These are phyloP conservation scores for Lasioglossum figueresi DNA, from an alignment of 2,888 invertebrate species.

Conservation along the genomic window DNA sequence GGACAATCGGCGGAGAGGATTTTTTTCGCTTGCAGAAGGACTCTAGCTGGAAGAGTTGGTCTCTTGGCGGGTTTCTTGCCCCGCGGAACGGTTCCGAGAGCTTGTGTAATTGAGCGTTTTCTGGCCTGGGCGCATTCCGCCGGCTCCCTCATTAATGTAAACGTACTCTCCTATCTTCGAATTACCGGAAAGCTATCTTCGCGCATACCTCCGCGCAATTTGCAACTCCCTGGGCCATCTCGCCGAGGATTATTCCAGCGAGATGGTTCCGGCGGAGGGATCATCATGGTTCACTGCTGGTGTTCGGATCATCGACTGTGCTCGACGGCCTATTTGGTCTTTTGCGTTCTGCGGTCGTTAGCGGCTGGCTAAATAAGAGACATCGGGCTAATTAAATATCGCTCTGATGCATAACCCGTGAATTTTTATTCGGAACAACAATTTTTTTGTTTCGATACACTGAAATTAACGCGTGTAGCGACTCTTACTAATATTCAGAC, in stretches of 20 bases:
- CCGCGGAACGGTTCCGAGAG: neutral
- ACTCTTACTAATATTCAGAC: too few relatives aligned
- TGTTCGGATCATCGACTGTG: neutral
- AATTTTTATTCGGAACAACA: neutral
- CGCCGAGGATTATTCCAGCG: neutral
- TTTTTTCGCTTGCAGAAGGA: neutral
- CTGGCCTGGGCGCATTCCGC: constrained; percentile 3
- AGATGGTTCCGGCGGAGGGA: neutral
- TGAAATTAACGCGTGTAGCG: neutral
- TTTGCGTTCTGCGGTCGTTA: neutral
- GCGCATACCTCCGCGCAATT: constrained; percentile 4
- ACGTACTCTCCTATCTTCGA: constrained; percentile 13
- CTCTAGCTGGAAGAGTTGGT: neutral
- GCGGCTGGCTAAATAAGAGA: neutral
- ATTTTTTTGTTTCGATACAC: neutral
- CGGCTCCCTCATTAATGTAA: neutral
- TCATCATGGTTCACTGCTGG: neutral
- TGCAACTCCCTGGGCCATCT: neutral
- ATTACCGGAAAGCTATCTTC: constrained; percentile 34
- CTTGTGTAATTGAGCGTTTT: constrained; percentile 25
- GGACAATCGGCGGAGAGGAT: neutral
- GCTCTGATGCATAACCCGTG: neutral
- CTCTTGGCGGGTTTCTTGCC: neutral
- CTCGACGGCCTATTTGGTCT: neutral
- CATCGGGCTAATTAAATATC: neutral